A percentile compares a stretch with the other conserved stretches of the same genome.
Conservation (phyloP, 1,140 invertebrate genomes). For the Sminthurides bifidus region DNA sequence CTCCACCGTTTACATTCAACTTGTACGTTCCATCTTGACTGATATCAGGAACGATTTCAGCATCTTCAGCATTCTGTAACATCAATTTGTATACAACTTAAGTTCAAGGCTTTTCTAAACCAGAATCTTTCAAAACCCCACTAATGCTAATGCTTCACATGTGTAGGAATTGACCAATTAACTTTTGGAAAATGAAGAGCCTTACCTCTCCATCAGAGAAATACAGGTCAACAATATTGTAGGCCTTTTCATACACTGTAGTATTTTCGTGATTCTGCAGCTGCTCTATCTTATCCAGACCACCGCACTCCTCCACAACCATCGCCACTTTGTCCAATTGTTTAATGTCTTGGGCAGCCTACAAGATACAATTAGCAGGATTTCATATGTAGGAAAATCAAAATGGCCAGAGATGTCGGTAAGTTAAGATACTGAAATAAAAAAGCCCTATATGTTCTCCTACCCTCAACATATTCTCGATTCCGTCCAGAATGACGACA, state of each 20-base stretch:
- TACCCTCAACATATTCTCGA: constrained; percentile 49
- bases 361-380: not conserved
- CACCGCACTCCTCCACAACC: constrained; percentile 50
- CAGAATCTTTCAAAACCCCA: not conserved
- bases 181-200: not conserved
- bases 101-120: not conserved
- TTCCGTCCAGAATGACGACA: constrained; percentile 49
- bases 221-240: constrained; percentile 67
- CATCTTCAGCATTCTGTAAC: constrained; percentile 1
- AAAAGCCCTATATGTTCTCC: not conserved
- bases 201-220: constrained; percentile 41
- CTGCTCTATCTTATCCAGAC: constrained; percentile 60
- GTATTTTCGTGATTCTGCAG: constrained; percentile 63
- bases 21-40: not conserved
- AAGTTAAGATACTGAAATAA: not conserved
- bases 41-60: not conserved
- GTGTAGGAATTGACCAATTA: not conserved
- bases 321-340: constrained; percentile 7
- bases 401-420: not conserved
- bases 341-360: constrained; percentile 4
- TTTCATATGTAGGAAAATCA: not conserved
- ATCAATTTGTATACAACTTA: not conserved
- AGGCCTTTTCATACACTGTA: constrained; percentile 70
- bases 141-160: not conserved
- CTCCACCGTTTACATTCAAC: not conserved